Percentiles rank a stretch among this genome's conserved stretches.
Conservation (phyloP, 2,113 vertebrate genomes). For the Podarcis raffonei region DNA sequence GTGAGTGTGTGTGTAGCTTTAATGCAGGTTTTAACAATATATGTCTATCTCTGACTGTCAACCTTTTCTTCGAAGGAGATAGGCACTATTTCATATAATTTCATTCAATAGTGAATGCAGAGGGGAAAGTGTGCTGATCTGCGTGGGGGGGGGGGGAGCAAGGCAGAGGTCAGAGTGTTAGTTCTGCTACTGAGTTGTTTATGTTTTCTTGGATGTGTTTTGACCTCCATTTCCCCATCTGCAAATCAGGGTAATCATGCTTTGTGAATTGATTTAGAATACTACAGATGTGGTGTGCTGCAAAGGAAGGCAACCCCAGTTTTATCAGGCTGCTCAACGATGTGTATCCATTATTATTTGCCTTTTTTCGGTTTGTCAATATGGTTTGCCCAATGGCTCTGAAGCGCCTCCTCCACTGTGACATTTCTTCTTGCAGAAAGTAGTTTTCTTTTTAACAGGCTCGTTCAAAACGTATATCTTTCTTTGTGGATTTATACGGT, state of each 20-base stretch:
- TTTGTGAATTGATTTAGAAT: background rate
- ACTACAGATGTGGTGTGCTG: background rate
- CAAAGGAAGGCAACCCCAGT: rapidly evolving
- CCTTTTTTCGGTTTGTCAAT: constrained; percentile 1
- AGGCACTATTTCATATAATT: background rate
- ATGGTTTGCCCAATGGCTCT: background rate
- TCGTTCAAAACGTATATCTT: background rate
- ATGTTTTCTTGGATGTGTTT: background rate
- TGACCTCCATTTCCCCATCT: background rate
- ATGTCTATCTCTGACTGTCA: background rate
- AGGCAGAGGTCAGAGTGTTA: background rate
- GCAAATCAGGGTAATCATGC: background rate
- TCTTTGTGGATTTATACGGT: background rate
- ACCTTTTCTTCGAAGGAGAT: background rate
- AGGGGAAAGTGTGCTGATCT: background rate
- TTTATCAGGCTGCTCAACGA: rapidly evolving
- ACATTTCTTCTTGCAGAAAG: background rate
- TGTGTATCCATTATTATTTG: rapidly evolving
- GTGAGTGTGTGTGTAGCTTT: background rate
- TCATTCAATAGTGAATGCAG: background rate
- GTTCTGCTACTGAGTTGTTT: background rate
- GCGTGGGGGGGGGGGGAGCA: too few relatives aligned
- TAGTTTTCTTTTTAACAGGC: background rate
- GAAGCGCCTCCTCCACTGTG: background rate
- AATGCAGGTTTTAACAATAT: constrained; percentile 4